A percentile compares a stretch with the other conserved stretches of the same genome.
phyloP scores from a whole-genome alignment of 2,888 invertebrate genomes.

The Pollenia angustigena region DNA sequence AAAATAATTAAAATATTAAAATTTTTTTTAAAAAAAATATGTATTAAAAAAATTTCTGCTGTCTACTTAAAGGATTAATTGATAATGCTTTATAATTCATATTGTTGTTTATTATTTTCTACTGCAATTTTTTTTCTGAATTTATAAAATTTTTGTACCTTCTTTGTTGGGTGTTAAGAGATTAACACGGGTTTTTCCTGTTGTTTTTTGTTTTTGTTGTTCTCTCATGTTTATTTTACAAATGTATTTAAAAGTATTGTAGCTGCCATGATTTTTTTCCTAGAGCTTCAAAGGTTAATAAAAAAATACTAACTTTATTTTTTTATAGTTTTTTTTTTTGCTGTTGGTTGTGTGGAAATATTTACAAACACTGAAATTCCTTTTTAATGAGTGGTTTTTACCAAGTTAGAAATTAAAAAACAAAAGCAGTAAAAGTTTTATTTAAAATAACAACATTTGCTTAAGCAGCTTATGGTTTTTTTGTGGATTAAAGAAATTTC shows the following conservation, averaged over 20 bases:
- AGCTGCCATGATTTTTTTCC: constrained; percentile 49
- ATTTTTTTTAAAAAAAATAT: background rate
- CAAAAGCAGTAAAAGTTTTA: constrained; percentile 47
- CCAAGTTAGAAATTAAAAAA: constrained; percentile 50
- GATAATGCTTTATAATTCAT: constrained; percentile 67
- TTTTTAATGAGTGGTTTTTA: constrained; percentile 74
- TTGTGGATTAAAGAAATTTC: constrained; percentile 30
- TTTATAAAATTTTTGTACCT: constrained; percentile 25
- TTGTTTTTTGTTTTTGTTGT: background rate
- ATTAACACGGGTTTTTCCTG: constrained; percentile 69
- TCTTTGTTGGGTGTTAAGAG: constrained; percentile 72
- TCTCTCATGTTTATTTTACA: constrained; percentile 13
- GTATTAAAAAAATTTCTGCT: constrained; percentile 24
- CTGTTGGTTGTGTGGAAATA: constrained; percentile 41
- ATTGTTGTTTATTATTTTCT: constrained; percentile 58
- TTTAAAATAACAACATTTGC: constrained; percentile 66
- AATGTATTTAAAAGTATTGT: constrained; percentile 45
- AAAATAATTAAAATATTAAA: constrained; percentile 59
- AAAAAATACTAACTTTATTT: constrained; percentile 35
- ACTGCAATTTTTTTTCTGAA: constrained; percentile 8
- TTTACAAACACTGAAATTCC: constrained; percentile 67
- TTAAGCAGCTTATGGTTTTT: constrained; percentile 68
- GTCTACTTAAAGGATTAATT: constrained; percentile 70
- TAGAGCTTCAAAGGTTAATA: constrained; percentile 59
- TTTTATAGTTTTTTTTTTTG: constrained; percentile 22